phyloP scores from a whole-genome alignment of 2,113 vertebrate genomes.

The Hydrochoerus hydrochaeris region DNA sequence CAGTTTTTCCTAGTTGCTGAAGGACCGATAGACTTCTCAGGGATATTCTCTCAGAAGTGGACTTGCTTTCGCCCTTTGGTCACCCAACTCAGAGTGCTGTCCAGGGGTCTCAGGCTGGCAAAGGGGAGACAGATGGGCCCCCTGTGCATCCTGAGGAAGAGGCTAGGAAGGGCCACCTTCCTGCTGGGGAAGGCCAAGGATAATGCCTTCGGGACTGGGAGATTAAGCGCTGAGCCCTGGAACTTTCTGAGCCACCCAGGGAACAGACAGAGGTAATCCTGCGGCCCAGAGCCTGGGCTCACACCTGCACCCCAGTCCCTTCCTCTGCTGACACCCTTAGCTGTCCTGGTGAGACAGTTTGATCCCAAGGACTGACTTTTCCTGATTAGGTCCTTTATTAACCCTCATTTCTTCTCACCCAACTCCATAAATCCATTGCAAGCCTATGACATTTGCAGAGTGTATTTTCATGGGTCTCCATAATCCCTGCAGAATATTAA shows the following conservation, averaged over 20 bases:
- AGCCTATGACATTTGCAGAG: slow-evolving; percentile 88
- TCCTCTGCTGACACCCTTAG: not conserved
- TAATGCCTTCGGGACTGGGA: not conserved
- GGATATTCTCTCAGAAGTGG: not conserved
- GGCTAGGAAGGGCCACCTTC: fast-evolving
- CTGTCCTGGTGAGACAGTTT: not conserved
- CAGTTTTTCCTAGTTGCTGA: not conserved
- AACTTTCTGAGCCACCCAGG: fast-evolving
- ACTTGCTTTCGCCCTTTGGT: not conserved
- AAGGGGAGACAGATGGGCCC: fast-evolving
- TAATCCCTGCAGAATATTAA: slow-evolving; percentile 91
- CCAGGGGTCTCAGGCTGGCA: not conserved
- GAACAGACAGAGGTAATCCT: fast-evolving
- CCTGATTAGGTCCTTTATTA: slow-evolving; percentile 77
- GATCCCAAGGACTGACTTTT: slow-evolving; percentile 43
- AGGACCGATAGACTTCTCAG: not conserved
- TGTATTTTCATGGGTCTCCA: slow-evolving; percentile 82
- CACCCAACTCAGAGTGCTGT: not conserved
- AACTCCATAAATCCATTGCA: slow-evolving; percentile 83
- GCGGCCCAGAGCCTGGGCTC: not conserved
- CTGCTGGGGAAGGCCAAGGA: fast-evolving
- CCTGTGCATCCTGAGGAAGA: not conserved
- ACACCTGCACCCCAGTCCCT: not conserved
- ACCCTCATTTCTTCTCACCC: slow-evolving; percentile 69
- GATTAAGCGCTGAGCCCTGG: not conserved